Evolutionary conservation across 2,797 vertebrate genomes (phyloP).

Genomic region (Trematomus bernacchii): DNA sequence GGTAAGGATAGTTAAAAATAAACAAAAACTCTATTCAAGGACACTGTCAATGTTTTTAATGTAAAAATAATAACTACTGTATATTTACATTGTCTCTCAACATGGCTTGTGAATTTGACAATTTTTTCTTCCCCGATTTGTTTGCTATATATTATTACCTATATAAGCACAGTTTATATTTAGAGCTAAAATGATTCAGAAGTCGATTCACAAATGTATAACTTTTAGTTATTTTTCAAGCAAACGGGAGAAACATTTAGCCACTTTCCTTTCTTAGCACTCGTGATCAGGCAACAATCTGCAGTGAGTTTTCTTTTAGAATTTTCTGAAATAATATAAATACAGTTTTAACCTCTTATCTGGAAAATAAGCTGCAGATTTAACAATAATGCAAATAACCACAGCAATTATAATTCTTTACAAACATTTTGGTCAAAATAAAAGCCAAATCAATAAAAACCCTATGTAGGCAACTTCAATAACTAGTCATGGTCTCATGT

Average conservation of each 20-base stretch:
- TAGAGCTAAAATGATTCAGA: too few relatives aligned
- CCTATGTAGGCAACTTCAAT: neutral
- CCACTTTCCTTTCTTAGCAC: neutral
- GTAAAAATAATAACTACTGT: neutral
- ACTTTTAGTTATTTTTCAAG: neutral
- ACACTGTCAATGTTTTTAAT: neutral
- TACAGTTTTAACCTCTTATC: neutral
- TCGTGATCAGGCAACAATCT: neutral
- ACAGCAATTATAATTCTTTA: neutral
- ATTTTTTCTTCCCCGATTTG: neutral
- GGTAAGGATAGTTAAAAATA: too few relatives aligned
- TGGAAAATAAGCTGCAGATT: neutral
- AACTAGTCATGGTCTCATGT: neutral
- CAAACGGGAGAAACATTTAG: neutral
- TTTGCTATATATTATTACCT: neutral
- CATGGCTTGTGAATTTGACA: neutral
- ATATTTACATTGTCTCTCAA: neutral
- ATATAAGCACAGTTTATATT: neutral
- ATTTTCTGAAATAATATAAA: neutral
- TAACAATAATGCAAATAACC: neutral
- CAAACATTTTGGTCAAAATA: neutral
- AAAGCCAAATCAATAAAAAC: neutral
- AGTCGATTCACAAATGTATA: too few relatives aligned
- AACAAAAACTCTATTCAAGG: neutral
- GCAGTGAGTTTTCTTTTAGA: too few relatives aligned